Evolutionary conservation across 2,888 invertebrate species (phyloP).

Genomic region (Neoscelio sp.): DNA sequence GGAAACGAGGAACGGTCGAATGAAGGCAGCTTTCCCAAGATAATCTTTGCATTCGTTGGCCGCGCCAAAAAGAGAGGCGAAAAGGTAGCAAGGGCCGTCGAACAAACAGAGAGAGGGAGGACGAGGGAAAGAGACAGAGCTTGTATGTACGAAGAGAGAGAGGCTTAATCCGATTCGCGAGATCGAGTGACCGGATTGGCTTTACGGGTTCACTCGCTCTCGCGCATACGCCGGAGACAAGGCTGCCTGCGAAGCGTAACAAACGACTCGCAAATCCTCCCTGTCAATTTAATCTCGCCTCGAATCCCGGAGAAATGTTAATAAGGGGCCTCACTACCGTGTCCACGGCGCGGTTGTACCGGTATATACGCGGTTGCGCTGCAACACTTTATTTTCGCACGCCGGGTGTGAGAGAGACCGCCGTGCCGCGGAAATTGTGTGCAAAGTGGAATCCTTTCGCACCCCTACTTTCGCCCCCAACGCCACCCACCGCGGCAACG

Average conservation of each 20-base stretch:
- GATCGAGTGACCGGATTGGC: slow-evolving; percentile 67
- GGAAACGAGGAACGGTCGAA: slow-evolving; percentile 25
- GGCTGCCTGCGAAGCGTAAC: slow-evolving; percentile 75
- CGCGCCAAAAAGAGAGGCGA: slow-evolving; percentile 16
- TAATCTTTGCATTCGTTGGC: slow-evolving; percentile 6
- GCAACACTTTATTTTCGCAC: slow-evolving; percentile 75
- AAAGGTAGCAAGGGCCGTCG: slow-evolving; percentile 12
- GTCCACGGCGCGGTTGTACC: slow-evolving; percentile 55
- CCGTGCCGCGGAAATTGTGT: slow-evolving; percentile 75
- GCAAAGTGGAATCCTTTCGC: slow-evolving; percentile 72
- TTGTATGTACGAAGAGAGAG: no score
- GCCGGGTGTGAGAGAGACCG: slow-evolving; percentile 69
- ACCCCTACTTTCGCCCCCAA: slow-evolving; percentile 48
- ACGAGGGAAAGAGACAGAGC: slow-evolving; percentile 28
- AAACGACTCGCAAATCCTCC: slow-evolving; percentile 83
- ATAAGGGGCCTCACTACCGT: slow-evolving; percentile 80
- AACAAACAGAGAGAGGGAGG: slow-evolving; percentile 23
- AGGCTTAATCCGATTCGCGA: slow-evolving; percentile 57
- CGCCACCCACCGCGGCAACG: slow-evolving; percentile 59
- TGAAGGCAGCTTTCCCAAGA: slow-evolving; percentile 27
- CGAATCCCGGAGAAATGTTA: slow-evolving; percentile 83
- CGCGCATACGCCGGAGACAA: slow-evolving; percentile 67
- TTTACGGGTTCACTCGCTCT: slow-evolving; percentile 47
- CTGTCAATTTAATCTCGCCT: slow-evolving; percentile 83
- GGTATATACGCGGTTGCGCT: slow-evolving; percentile 18